These are phyloP conservation scores for Elephas maximus DNA, from an alignment of 2,113 vertebrate genomes.

Conservation along the genomic window DNA sequence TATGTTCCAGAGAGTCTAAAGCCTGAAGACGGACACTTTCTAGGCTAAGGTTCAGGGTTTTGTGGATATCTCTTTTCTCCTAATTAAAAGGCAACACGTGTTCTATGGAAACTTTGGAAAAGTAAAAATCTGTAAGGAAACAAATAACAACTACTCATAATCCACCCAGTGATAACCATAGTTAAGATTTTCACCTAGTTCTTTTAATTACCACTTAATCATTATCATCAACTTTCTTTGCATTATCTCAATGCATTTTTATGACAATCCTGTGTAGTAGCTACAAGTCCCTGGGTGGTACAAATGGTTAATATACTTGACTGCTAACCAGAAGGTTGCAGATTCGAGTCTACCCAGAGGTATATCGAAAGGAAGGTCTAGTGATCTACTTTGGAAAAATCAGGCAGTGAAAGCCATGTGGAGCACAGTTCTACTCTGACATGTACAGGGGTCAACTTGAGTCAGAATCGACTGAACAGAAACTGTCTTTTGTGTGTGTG, in stretches of 20 bases:
- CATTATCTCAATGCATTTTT: background rate
- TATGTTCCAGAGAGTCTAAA: background rate
- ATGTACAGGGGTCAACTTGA: no score
- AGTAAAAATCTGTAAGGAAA: slow-evolving; percentile 45
- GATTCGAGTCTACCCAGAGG: no score
- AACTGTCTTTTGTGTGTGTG: no score
- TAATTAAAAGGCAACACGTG: slow-evolving; percentile 17
- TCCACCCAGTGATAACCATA: background rate
- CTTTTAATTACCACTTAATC: background rate
- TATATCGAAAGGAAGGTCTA: no score
- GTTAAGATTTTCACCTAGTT: background rate
- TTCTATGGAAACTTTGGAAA: slow-evolving; percentile 37
- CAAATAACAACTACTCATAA: background rate
- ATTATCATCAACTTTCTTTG: background rate
- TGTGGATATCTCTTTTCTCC: background rate
- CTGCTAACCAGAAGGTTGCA: no score
- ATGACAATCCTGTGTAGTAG: background rate
- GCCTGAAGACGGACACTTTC: background rate
- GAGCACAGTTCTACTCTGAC: no score
- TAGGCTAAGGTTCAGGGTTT: background rate
- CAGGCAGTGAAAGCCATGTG: no score
- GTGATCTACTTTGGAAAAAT: no score
- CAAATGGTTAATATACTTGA: no score
- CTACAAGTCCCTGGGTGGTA: background rate
- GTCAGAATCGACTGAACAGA: no score